Evolutionary conservation across 2,797 vertebrate species (phyloP).

Genomic region (Thaleichthys pacificus): DNA sequence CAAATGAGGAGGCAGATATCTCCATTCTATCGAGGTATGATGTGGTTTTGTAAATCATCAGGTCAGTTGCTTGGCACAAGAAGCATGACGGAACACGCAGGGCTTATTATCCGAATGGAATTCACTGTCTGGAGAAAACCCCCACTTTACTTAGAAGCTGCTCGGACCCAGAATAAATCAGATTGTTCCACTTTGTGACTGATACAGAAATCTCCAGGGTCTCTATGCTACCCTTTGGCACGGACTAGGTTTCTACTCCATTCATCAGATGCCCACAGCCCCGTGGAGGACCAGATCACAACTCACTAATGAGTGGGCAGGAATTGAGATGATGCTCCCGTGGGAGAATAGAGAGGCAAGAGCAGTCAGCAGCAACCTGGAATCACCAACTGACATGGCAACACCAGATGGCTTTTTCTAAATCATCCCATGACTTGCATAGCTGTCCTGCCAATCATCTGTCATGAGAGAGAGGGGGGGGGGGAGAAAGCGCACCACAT

Average conservation of each 20-base stretch:
- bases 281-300: conserved; percentile 30
- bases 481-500: no score
- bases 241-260: conserved; percentile 16
- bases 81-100: no score
- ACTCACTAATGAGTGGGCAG: conserved; percentile 41
- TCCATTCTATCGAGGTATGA: neutral
- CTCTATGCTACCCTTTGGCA: conserved; percentile 45
- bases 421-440: neutral
- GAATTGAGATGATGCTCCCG: conserved; percentile 31
- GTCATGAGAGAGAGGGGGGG: neutral
- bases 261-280: conserved; percentile 44
- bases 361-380: conserved; percentile 8
- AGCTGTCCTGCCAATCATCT: conserved; percentile 20
- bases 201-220: conserved; percentile 32
- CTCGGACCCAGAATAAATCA: conserved; percentile 38
- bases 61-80: no score
- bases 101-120: neutral
- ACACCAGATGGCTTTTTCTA: conserved; percentile 4
- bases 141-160: conserved; percentile 35
- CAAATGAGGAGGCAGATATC: neutral
- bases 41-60: no score
- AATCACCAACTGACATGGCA: conserved; percentile 18
- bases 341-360: conserved; percentile 25
- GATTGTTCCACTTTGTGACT: conserved; percentile 30
- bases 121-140: conserved; percentile 22